Percentiles rank a stretch among this genome's conserved stretches.
Conservation (phyloP, 2,797 vertebrate genomes). For the Tapera naevia region DNA sequence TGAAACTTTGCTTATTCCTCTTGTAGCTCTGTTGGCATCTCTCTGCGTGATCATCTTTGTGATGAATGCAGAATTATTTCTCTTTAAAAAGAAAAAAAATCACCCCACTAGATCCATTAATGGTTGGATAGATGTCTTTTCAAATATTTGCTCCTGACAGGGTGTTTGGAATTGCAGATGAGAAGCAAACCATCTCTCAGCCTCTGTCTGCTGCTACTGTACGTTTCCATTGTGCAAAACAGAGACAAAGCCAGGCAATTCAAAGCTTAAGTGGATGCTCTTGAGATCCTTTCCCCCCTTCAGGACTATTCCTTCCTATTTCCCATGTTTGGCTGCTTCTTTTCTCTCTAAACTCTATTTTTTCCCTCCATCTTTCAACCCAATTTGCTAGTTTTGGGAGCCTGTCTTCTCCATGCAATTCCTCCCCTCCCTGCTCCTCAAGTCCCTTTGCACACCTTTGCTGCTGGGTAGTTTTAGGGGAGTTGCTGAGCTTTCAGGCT, state of each 20-base stretch:
- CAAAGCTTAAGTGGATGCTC: conserved; percentile 52
- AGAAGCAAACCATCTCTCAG: conserved; percentile 63
- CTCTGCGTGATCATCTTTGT: neutral
- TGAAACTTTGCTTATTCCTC: conserved; percentile 53
- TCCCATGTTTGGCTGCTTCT: neutral
- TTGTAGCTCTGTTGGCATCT: conserved; percentile 17
- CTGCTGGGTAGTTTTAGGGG: fast-evolving
- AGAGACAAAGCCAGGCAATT: conserved; percentile 64
- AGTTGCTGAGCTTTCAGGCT: neutral
- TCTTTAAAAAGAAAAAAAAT: neutral
- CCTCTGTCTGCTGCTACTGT: conserved; percentile 56
- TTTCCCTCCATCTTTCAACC: neutral
- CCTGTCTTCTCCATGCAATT: neutral
- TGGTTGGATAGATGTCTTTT: conserved; percentile 68
- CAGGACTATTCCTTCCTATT: neutral
- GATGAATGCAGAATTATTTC: conserved; percentile 39
- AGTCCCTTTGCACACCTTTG: neutral
- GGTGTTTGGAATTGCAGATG: conserved; percentile 71
- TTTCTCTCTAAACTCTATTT: neutral
- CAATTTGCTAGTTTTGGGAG: neutral
- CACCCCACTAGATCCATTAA: conserved; percentile 28
- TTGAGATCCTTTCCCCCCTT: neutral
- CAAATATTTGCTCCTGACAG: conserved; percentile 72
- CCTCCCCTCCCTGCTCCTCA: neutral
- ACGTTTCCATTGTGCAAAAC: conserved; percentile 47